Percentiles rank a stretch among this genome's conserved stretches.
These are phyloP conservation scores for Solenopsis fugax DNA, from an alignment of 1,140 invertebrate species.

Conservation along the genomic window DNA sequence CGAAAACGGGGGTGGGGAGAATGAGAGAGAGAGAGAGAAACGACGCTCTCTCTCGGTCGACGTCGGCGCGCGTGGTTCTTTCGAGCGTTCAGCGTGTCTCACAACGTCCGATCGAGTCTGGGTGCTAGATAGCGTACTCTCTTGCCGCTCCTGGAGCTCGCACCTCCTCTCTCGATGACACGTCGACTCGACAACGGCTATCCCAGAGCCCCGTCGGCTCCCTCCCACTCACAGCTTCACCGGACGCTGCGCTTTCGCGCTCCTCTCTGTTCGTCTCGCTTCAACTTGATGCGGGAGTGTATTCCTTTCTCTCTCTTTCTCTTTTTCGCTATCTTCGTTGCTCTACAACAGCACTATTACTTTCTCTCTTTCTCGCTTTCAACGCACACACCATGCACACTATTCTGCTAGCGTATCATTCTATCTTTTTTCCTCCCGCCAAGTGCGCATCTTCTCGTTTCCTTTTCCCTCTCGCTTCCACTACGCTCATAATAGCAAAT, in stretches of 20 bases:
- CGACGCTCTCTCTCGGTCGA: conserved; percentile 5
- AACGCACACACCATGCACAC: not conserved
- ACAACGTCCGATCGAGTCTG: conserved; percentile 77
- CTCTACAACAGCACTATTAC: not conserved
- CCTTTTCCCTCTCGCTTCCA: not conserved
- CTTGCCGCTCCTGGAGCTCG: conserved; percentile 17
- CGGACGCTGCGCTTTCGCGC: conserved; percentile 40
- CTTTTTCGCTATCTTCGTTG: conserved; percentile 24
- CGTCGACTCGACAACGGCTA: not conserved
- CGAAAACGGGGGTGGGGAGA: conserved; percentile 25
- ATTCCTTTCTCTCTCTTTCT: conserved; percentile 62
- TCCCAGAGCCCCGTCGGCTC: conserved; percentile 25
- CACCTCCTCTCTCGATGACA: conserved; percentile 26
- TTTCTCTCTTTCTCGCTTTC: not conserved
- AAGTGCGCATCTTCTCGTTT: conserved; percentile 38
- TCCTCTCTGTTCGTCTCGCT: conserved; percentile 2
- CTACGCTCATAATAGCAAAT: conserved; percentile 7
- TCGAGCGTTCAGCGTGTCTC: conserved; percentile 74
- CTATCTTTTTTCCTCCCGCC: not conserved
- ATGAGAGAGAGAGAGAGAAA: not conserved
- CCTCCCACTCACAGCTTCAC: conserved; percentile 44
- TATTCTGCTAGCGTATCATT: not conserved
- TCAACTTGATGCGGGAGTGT: conserved; percentile 28
- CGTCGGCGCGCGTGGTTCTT: conserved; percentile 68
- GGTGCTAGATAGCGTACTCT: conserved; percentile 64